These are phyloP conservation scores for Silvanus unidentatus DNA, from an alignment of 2,888 invertebrate genomes.

Conservation along the genomic window DNA sequence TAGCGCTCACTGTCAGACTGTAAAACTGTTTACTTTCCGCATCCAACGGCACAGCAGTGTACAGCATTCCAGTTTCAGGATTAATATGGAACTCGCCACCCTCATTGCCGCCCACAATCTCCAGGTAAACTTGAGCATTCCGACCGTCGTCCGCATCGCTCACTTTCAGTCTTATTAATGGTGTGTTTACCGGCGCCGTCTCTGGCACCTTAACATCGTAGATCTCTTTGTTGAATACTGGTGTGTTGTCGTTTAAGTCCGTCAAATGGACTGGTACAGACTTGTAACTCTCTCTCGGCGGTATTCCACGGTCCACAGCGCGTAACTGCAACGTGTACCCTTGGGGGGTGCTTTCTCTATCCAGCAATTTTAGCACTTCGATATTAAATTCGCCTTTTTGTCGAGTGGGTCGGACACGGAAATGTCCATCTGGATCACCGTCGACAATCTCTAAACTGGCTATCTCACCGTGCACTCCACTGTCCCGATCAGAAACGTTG, in stretches of 20 bases:
- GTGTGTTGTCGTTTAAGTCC: constrained; percentile 80
- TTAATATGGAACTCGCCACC: constrained; percentile 83
- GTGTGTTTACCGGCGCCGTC: constrained; percentile 82
- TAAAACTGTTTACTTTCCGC: constrained; percentile 80
- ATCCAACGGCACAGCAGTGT: constrained; percentile 75
- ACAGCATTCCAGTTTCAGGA: constrained; percentile 82
- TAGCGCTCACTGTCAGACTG: constrained; percentile 81
- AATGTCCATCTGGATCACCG: constrained; percentile 86
- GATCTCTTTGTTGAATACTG: constrained; percentile 78
- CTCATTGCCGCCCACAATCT: constrained; percentile 88
- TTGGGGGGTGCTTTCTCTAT: constrained; percentile 70
- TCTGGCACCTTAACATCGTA: constrained; percentile 86
- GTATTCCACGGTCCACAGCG: constrained; percentile 78
- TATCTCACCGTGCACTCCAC: constrained; percentile 79
- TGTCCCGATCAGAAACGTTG: constrained; percentile 75
- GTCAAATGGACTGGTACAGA: constrained; percentile 74
- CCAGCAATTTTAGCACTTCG: constrained; percentile 68
- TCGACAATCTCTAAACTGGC: constrained; percentile 76
- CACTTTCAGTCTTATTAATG: constrained; percentile 80
- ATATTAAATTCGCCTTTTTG: constrained; percentile 71
- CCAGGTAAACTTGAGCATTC: constrained; percentile 78
- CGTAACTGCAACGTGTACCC: constrained; percentile 84
- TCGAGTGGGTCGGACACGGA: constrained; percentile 63
- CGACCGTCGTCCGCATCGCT: constrained; percentile 74
- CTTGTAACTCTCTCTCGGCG: constrained; percentile 71